Base-by-base conservation (phyloP, 2,888 invertebrate species). In the Hemaris fuciformis region DNA sequence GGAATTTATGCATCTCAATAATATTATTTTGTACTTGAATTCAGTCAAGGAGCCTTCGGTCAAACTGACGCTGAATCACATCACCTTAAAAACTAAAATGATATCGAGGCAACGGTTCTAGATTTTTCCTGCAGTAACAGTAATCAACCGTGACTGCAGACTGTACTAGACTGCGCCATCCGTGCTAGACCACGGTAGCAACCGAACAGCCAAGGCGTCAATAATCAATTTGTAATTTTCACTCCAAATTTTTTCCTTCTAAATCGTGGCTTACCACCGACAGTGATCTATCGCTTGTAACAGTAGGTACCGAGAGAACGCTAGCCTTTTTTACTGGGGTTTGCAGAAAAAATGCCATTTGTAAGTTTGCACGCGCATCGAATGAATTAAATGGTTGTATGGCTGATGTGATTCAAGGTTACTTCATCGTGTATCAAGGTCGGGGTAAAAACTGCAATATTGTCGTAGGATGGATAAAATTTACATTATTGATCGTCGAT, bases 201-300 rank as follows among this genome's bases (percentile, higher is more conserved):
- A 53, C 53, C 18, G 27, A 53, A 15, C 53, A 18, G 18, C 27
- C 1, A 27, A 10, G 31, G 27, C 53, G 27, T 31, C 27, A 18
- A 53, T 53, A 53, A 53, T 53, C 53, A 53, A 53, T 53, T 53
- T 53, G 10, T 8, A 18, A 53, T 53, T 53, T 53, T 53, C 31
- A 31, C 27, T 53, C 27, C 45, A 22, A 10, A 20, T n/a, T 31
- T 38, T 53, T 53, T 53, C 18, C 18, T 23, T 23, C 3, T 18
- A 31, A 53, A 53, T 18, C 53, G 53, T 53, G 53, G 45, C 10
- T 22, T 8, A 31, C 27, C 48, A 27, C 27, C 53, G 27, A 31
- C 45, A 13, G 53, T 18, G 53, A 22, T 23, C n/a, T n/a, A n/a
- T n/a, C n/a, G n/a, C n/a, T n/a, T n/a, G 25, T 13, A n/a, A 20